Evolutionary conservation across 2,113 vertebrate species (phyloP).

Genomic region (Fukomys damarensis): DNA sequence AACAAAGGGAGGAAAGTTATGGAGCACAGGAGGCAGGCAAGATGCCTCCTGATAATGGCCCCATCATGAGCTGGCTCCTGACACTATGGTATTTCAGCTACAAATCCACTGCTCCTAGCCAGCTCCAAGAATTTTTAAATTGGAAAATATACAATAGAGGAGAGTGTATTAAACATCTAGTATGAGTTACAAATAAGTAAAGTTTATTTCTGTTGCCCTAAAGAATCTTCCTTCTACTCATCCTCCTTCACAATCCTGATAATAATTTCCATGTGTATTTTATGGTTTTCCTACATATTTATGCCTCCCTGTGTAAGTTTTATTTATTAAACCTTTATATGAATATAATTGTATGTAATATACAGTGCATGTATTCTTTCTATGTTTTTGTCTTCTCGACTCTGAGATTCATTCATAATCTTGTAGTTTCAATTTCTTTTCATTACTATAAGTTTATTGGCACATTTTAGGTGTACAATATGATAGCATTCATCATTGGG

Average conservation of each 20-base stretch:
- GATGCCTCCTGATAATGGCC: too few relatives aligned
- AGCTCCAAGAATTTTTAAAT: neutral
- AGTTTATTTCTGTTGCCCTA: neutral
- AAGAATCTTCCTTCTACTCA: neutral
- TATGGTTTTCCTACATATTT: neutral
- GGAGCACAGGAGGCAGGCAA: too few relatives aligned
- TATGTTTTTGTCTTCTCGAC: neutral
- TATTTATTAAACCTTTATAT: neutral
- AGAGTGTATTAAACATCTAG: neutral
- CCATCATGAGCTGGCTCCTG: too few relatives aligned
- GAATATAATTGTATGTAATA: neutral
- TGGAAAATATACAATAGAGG: neutral
- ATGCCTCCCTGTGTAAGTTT: neutral
- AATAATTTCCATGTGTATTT: conserved; percentile 31
- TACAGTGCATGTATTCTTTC: neutral
- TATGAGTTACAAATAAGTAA: neutral
- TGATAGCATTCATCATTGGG: neutral
- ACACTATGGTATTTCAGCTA: neutral
- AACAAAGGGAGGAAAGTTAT: too few relatives aligned
- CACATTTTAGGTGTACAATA: too few relatives aligned
- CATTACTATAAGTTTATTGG: too few relatives aligned
- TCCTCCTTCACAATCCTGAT: neutral
- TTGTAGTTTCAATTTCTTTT: neutral
- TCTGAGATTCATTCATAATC: neutral
- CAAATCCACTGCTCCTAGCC: neutral